These are phyloP conservation scores for Ptilodon capucinus DNA, from an alignment of 2,888 invertebrate genomes.

Conservation along the genomic window DNA sequence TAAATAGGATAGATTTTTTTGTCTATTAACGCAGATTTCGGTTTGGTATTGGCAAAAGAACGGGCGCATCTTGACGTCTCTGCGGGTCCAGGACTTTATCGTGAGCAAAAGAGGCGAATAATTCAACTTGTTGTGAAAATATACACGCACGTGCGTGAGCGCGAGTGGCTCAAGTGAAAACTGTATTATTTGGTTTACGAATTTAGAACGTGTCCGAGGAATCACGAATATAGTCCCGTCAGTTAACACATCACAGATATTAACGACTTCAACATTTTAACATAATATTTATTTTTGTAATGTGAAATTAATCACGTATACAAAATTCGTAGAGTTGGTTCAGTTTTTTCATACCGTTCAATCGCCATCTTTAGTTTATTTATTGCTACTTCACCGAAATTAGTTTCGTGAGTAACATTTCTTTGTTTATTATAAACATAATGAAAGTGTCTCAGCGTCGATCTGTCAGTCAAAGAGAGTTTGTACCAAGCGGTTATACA, in stretches of 20 bases:
- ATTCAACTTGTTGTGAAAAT: conserved; percentile 76
- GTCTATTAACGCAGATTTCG: no score
- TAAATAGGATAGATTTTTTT: no score
- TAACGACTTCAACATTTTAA: not conserved
- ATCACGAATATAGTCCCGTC: conserved; percentile 22
- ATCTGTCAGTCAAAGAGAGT: conserved; percentile 38
- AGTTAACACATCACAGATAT: not conserved
- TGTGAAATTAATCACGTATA: no score
- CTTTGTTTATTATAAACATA: conserved; percentile 10
- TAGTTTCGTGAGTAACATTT: not conserved
- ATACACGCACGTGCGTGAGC: conserved; percentile 63
- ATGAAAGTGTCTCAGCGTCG: conserved; percentile 20
- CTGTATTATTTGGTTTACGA: conserved; percentile 33
- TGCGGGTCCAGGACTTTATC: no score
- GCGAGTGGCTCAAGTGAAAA: conserved; percentile 49
- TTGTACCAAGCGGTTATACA: conserved; percentile 73
- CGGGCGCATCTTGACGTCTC: no score
- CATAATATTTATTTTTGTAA: not conserved
- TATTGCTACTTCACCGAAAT: not conserved
- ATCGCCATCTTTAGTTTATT: not conserved
- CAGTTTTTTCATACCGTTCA: not conserved
- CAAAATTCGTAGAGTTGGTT: no score
- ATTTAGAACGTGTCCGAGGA: conserved; percentile 33
- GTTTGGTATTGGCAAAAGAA: no score
- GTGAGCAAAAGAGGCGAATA: conserved; percentile 69